Percentiles rank a stretch among this genome's conserved stretches.
phyloP scores from a whole-genome alignment of 2,113 vertebrate species.

The Tyto alba region DNA sequence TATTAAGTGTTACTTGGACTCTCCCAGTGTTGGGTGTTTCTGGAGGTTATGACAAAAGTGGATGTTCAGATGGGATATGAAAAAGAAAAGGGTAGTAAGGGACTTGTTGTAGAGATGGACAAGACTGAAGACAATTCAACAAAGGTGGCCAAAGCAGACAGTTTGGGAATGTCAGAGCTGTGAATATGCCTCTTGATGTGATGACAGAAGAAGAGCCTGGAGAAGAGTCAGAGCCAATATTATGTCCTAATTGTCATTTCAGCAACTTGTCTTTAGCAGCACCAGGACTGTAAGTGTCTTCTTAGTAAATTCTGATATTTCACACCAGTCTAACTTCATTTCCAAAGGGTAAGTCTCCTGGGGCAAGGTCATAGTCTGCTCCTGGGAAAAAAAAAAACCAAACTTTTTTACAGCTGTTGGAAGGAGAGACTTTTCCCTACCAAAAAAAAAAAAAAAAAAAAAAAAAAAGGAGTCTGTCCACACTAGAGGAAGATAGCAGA shows the following conservation, averaged over 20 bases:
- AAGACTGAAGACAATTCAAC: not conserved
- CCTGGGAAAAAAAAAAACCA: not conserved
- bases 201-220: not conserved
- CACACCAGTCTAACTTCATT: not conserved
- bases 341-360: not conserved
- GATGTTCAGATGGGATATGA: not conserved
- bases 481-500: not conserved
- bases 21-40: not conserved
- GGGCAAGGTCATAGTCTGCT: not conserved
- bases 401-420: not conserved
- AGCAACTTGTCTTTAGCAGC: not conserved
- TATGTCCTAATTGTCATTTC: not conserved
- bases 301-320: not conserved
- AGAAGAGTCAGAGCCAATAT: not conserved
- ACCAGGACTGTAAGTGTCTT: not conserved
- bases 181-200: not conserved
- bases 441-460: too few species aligned
- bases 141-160: not conserved
- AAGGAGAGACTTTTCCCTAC: not conserved
- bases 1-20: not conserved
- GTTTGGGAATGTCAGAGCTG: not conserved
- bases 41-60: not conserved
- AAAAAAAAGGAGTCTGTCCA: not conserved
- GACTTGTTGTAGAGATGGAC: not conserved
- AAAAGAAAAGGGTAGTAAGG: not conserved